These are phyloP conservation scores for Hirtodrosophila histrioides DNA, from an alignment of 2,888 invertebrate species.

Conservation along the genomic window DNA sequence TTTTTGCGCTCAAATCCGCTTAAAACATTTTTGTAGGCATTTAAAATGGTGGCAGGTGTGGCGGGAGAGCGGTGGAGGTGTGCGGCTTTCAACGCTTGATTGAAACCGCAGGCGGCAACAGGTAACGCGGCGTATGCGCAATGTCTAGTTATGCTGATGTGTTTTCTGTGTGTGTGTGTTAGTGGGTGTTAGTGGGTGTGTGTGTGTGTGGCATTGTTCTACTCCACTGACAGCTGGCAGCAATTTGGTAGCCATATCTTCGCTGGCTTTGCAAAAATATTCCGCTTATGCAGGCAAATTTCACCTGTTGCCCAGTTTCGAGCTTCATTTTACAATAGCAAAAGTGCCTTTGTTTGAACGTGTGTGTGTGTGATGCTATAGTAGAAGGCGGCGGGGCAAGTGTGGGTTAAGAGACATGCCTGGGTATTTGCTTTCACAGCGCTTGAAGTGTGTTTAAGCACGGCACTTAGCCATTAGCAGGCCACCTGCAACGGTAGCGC, in stretches of 20 bases:
- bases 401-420: not conserved
- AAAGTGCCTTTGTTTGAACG: constrained; percentile 14
- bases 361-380: not conserved
- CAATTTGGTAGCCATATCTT: constrained; percentile 22
- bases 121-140: constrained; percentile 56
- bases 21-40: constrained; percentile 59
- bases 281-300: constrained; percentile 42
- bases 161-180: constrained; percentile 5
- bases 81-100: constrained; percentile 29
- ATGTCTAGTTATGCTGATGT: constrained; percentile 21
- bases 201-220: constrained; percentile 40
- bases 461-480: constrained; percentile 72
- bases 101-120: constrained; percentile 59
- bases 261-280: constrained; percentile 44
- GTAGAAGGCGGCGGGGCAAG: no score
- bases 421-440: constrained; percentile 56
- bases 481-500: constrained; percentile 34
- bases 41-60: constrained; percentile 4
- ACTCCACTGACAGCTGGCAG: constrained; percentile 32
- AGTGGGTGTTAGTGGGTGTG: constrained; percentile 11
- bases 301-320: constrained; percentile 55
- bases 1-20: constrained; percentile 52
- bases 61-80: constrained; percentile 1
- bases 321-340: constrained; percentile 12
- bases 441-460: constrained; percentile 73